Percentiles rank a stretch among this genome's conserved stretches.
Evolutionary conservation across 2,113 vertebrate species (phyloP).

Genomic region (Neolamprologus tretocephalus): DNA sequence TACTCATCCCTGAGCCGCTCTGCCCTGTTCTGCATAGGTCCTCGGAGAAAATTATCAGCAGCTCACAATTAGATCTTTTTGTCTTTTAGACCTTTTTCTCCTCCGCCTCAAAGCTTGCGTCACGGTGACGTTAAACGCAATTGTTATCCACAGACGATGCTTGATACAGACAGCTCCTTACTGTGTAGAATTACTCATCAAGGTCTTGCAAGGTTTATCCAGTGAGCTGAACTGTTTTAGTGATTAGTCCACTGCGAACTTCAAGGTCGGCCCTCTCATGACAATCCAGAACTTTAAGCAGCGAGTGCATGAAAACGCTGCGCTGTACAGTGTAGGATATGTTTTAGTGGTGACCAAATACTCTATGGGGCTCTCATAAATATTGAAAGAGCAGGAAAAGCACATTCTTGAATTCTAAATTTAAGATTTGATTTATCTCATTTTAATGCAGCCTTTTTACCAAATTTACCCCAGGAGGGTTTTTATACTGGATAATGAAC

Average conservation of each 20-base stretch:
- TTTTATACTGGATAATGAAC: constrained; percentile 54
- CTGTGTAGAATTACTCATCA: neutral
- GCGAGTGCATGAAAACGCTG: neutral
- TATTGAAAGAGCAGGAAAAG: neutral
- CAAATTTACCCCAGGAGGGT: constrained; percentile 31
- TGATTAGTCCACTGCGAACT: neutral
- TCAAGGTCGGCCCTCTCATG: neutral
- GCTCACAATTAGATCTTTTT: neutral
- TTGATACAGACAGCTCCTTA: neutral
- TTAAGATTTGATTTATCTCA: constrained; percentile 30
- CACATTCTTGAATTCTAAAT: neutral
- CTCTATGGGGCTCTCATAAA: neutral
- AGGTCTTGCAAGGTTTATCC: neutral
- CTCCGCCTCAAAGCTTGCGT: neutral
- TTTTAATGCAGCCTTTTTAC: constrained; percentile 14
- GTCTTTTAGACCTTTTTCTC: neutral
- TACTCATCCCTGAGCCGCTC: neutral
- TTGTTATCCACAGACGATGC: neutral
- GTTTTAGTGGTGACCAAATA: neutral
- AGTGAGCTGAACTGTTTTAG: neutral
- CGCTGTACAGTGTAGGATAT: neutral
- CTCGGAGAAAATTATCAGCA: neutral
- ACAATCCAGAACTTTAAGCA: neutral
- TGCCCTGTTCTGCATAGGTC: neutral
- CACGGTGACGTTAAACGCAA: neutral